A percentile compares a stretch with the other conserved stretches of the same genome.
Conservation (phyloP, 2,113 vertebrate species). For the Apeltes quadracus region DNA sequence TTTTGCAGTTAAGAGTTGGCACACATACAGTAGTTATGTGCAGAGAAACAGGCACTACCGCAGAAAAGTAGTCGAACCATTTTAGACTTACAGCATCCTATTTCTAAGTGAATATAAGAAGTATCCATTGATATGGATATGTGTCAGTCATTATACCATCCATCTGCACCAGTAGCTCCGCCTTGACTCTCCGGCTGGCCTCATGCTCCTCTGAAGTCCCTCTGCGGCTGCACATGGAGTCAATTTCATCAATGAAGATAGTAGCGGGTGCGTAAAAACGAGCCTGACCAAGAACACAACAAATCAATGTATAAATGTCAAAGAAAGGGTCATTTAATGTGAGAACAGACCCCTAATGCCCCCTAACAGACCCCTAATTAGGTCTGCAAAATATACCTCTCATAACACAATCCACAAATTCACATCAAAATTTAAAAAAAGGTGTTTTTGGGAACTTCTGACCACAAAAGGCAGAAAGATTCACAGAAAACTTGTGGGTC, state of each 20-base stretch:
- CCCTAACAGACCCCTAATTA: too few species aligned
- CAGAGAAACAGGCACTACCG: not conserved
- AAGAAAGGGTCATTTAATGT: not conserved
- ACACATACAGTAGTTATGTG: not conserved
- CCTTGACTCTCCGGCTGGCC: constrained; percentile 94
- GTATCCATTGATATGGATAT: not conserved
- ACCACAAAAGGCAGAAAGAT: not conserved
- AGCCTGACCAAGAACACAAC: constrained; percentile 79
- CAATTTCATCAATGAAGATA: constrained; percentile 99
- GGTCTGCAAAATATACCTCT: not conserved
- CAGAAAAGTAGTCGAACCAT: not conserved
- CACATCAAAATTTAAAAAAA: not conserved
- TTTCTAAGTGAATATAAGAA: not conserved
- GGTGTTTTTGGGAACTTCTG: not conserved
- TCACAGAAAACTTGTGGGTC: not conserved
- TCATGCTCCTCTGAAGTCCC: constrained; percentile 98
- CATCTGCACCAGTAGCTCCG: constrained; percentile 97
- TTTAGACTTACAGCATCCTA: not conserved
- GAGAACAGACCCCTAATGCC: not conserved
- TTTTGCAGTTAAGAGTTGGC: not conserved
- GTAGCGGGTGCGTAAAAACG: constrained; percentile 97
- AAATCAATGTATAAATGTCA: not conserved
- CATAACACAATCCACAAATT: not conserved
- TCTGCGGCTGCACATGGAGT: constrained; percentile 97
- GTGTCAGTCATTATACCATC: constrained; percentile 82